Conservation (phyloP, 30 jellyfish, hydroid and myxozoan genomes). For the Aurelia coerulea region DNA sequence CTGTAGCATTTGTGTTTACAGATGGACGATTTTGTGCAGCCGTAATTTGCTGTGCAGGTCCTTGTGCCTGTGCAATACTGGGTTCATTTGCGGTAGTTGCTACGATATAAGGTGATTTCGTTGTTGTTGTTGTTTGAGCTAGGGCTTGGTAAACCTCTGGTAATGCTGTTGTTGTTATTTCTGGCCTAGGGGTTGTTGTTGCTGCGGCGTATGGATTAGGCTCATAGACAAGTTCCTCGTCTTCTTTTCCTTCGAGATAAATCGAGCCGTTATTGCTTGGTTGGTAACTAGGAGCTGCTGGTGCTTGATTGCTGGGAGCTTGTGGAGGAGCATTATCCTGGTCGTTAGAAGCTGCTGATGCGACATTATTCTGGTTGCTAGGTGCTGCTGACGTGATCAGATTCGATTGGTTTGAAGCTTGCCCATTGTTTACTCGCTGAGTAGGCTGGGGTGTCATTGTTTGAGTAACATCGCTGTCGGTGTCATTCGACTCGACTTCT, state of each 20-base stretch:
- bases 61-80: not conserved
- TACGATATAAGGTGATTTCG: not conserved
- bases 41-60: not conserved
- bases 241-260: constrained; percentile 33
- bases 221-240: constrained; percentile 12
- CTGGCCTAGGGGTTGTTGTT: not conserved
- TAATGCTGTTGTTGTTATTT: not conserved
- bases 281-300: not conserved
- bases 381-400: too few species aligned
- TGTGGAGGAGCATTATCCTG: not conserved
- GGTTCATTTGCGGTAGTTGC: constrained; percentile 8
- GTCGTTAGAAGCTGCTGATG: not conserved
- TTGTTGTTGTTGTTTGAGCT: constrained; percentile 14
- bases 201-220: not conserved
- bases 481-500: too few species aligned
- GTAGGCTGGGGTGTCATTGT: too few species aligned
- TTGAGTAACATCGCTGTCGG: too few species aligned
- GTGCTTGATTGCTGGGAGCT: not conserved
- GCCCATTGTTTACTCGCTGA: too few species aligned
- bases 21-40: not conserved
- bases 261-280: not conserved
- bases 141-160: not conserved
- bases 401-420: too few species aligned
- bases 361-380: too few species aligned
- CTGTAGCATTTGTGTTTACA: not conserved